These are phyloP conservation scores for Coturnix japonica DNA, from an alignment of 2,113 vertebrate species.

Conservation along the genomic window DNA sequence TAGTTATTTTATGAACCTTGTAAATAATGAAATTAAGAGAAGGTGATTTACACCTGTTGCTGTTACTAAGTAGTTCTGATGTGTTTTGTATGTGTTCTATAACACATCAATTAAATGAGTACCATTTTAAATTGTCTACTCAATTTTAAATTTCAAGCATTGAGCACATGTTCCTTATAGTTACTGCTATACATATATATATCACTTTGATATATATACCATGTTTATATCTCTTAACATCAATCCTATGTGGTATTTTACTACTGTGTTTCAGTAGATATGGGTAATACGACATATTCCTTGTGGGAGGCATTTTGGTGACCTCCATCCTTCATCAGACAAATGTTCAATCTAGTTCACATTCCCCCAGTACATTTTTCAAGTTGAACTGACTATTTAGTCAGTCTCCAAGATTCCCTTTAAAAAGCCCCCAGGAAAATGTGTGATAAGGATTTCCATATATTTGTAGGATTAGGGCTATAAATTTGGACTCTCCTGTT, in stretches of 20 bases:
- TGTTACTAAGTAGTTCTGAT: conserved; percentile 54
- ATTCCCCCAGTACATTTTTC: not conserved
- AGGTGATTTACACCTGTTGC: not conserved
- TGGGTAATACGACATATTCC: not conserved
- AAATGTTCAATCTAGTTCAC: not conserved
- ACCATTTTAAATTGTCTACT: conserved; percentile 19
- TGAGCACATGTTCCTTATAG: not conserved
- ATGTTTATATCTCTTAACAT: conserved; percentile 13
- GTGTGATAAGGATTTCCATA: not conserved
- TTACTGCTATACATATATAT: not conserved
- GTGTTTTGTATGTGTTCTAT: conserved; percentile 52
- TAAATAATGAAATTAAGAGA: not conserved
- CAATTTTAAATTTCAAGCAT: conserved; percentile 3
- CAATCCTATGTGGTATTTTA: not conserved
- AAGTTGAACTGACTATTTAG: not conserved
- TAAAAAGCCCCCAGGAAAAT: fast-evolving
- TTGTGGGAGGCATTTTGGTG: not conserved
- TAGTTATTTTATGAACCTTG: not conserved
- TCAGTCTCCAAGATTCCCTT: not conserved
- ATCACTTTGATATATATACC: not conserved
- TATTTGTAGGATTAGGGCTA: not conserved
- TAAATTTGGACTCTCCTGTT: not conserved
- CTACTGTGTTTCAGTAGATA: too few species aligned
- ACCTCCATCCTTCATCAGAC: not conserved
- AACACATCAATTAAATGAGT: not conserved